These are phyloP conservation scores for Lagopus muta DNA, from an alignment of 2,113 vertebrate genomes.

Conservation along the genomic window DNA sequence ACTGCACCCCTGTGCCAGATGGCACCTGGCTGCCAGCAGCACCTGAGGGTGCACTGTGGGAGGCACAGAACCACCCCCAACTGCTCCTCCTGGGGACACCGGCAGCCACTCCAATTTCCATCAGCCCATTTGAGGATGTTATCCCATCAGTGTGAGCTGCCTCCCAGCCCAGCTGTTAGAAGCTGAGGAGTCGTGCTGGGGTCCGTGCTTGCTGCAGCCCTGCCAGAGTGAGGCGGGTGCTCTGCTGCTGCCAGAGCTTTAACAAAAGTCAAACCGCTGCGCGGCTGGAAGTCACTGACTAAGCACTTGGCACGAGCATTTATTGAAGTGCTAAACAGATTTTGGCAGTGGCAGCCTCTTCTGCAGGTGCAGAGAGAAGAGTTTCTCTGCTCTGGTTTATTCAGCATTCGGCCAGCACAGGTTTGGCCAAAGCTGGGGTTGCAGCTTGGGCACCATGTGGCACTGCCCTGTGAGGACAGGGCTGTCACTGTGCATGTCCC, in stretches of 20 bases:
- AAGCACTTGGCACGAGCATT: conserved; percentile 56
- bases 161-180: neutral
- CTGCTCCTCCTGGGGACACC: neutral
- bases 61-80: accelerated
- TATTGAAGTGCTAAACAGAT: conserved; percentile 61
- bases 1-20: neutral
- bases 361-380: conserved; percentile 61
- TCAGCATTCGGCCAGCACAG: neutral
- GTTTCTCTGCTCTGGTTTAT: neutral
- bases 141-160: neutral
- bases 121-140: neutral
- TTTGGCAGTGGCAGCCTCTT: conserved; percentile 59
- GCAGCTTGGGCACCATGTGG: neutral
- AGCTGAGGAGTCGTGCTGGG: accelerated
- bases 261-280: conserved; percentile 53
- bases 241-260: conserved; percentile 20
- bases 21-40: neutral
- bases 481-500: neutral
- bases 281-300: conserved; percentile 60
- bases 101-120: neutral
- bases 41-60: neutral
- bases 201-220: neutral
- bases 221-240: neutral
- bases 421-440: neutral
- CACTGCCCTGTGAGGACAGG: neutral